Evolutionary conservation across 1,140 invertebrate genomes (phyloP).

Genomic region (Phocides pigmalion): DNA sequence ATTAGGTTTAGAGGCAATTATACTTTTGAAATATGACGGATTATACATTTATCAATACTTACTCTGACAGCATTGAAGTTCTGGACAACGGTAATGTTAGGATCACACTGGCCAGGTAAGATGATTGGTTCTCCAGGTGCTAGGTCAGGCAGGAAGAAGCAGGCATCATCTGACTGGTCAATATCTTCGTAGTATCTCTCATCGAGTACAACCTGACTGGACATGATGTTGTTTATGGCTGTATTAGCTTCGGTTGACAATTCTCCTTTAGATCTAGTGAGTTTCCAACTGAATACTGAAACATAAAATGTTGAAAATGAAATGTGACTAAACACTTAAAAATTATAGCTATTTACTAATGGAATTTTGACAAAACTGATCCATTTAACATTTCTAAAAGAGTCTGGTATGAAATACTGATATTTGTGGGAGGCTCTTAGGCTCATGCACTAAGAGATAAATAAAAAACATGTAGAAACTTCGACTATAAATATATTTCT

Average conservation of each 20-base stretch:
- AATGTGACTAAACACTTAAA: too few species aligned
- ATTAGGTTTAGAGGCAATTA: too few species aligned
- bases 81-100: constrained; percentile 51
- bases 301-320: neutral
- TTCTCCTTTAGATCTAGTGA: constrained; percentile 38
- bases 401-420: too few species aligned
- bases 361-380: too few species aligned
- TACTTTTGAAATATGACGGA: too few species aligned
- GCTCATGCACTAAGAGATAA: too few species aligned
- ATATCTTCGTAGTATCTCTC: constrained; percentile 42
- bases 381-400: too few species aligned
- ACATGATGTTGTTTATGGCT: constrained; percentile 38
- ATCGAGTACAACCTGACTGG: constrained; percentile 40
- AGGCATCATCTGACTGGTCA: constrained; percentile 51
- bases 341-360: too few species aligned
- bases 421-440: too few species aligned
- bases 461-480: too few species aligned
- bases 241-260: constrained; percentile 36
- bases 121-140: constrained; percentile 54
- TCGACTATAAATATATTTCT: too few species aligned
- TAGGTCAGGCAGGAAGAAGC: constrained; percentile 53
- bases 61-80: constrained; percentile 58
- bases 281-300: constrained; percentile 58
- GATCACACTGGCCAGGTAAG: constrained; percentile 62
- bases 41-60: constrained; percentile 38